These are phyloP conservation scores for Drosophila equinoxialis DNA, from an alignment of 1,140 invertebrate genomes.

Conservation along the genomic window DNA sequence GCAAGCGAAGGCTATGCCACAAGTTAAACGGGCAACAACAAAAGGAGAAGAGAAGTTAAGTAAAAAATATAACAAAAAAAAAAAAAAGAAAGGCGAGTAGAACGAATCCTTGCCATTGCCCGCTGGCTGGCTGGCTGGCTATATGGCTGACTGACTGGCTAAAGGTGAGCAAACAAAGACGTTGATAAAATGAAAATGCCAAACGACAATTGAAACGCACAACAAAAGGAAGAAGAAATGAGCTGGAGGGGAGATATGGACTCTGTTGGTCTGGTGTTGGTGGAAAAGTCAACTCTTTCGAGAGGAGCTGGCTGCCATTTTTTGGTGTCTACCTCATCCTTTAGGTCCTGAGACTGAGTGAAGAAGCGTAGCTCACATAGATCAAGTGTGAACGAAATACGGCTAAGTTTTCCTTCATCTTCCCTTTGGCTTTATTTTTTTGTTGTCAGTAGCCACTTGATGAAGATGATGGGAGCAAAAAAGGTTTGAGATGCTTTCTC, in stretches of 20 bases:
- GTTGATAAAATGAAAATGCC: slow-evolving; percentile 76
- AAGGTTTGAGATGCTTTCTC: slow-evolving; percentile 12
- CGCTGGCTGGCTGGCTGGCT: slow-evolving; percentile 21
- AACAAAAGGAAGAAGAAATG: slow-evolving; percentile 53
- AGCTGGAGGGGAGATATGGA: background rate
- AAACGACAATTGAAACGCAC: slow-evolving; percentile 78
- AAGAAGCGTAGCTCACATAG: slow-evolving; percentile 29
- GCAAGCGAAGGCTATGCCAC: background rate
- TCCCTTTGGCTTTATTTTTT: slow-evolving; percentile 33
- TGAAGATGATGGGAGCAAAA: background rate
- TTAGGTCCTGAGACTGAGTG: background rate
- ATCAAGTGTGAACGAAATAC: slow-evolving; percentile 77
- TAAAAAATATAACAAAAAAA: slow-evolving; percentile 15
- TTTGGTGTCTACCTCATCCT: slow-evolving; percentile 57
- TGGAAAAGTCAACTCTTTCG: slow-evolving; percentile 68
- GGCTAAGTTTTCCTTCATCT: slow-evolving; percentile 55
- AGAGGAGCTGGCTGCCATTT: slow-evolving; percentile 69
- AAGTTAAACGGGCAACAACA: slow-evolving; percentile 14
- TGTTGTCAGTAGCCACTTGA: slow-evolving; percentile 37
- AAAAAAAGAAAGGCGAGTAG: slow-evolving; percentile 8
- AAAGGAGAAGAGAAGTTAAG: background rate
- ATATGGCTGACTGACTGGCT: slow-evolving; percentile 21
- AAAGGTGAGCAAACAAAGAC: slow-evolving; percentile 76
- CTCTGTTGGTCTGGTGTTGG: slow-evolving; percentile 55
- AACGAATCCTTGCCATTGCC: slow-evolving; percentile 40